These are phyloP conservation scores for Drosophila buzzatii DNA, from an alignment of 2,888 invertebrate genomes.

Conservation along the genomic window DNA sequence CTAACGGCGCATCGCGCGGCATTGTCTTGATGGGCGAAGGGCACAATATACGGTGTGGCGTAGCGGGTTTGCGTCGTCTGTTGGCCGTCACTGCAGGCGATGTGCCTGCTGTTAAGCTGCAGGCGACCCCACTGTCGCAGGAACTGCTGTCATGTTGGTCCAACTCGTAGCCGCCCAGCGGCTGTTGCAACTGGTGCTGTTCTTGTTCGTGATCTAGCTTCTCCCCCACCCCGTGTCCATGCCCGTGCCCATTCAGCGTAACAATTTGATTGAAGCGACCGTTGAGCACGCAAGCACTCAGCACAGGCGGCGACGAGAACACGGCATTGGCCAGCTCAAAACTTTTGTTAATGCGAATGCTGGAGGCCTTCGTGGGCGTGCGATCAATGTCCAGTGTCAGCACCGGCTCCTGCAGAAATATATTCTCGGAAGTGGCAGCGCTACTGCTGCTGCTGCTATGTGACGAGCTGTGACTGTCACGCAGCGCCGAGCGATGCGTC, in stretches of 20 bases:
- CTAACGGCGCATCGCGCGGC: constrained; percentile 49
- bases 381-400: constrained; percentile 85
- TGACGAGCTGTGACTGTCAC: constrained; percentile 79
- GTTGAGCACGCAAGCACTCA: constrained; percentile 75
- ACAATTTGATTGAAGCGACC: constrained; percentile 85
- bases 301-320: constrained; percentile 82
- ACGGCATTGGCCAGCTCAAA: constrained; percentile 81
- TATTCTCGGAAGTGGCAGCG: constrained; percentile 79
- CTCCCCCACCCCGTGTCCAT: constrained; percentile 9
- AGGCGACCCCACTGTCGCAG: constrained; percentile 85
- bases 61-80: constrained; percentile 84
- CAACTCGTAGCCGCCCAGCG: constrained; percentile 65
- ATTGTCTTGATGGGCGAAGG: constrained; percentile 83
- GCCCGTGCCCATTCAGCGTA: constrained; percentile 72
- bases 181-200: constrained; percentile 13
- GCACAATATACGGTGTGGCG: constrained; percentile 88
- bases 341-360: constrained; percentile 84
- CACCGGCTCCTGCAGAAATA: constrained; percentile 85
- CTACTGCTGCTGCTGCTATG: constrained; percentile 74
- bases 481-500: constrained; percentile 66
- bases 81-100: constrained; percentile 36
- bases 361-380: constrained; percentile 84
- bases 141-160: constrained; percentile 85
- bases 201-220: constrained; percentile 37
- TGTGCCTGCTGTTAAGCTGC: constrained; percentile 50